Conservation (phyloP, 2,888 invertebrate genomes). For the Napeogenes inachia region DNA sequence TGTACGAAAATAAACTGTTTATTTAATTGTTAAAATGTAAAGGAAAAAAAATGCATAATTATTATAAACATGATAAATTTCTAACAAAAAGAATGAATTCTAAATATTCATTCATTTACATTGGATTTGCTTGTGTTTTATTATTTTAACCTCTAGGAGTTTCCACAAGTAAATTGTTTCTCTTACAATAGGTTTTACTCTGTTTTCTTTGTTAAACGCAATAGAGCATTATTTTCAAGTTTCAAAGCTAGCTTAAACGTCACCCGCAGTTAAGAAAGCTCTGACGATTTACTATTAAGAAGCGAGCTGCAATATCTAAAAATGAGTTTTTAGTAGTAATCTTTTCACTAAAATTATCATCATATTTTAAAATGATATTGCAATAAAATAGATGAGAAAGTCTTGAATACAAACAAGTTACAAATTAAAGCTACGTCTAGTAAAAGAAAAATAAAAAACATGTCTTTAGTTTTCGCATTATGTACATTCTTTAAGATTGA, state of each 20-base stretch:
- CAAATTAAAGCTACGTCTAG: background rate
- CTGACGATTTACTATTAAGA: background rate
- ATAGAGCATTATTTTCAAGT: background rate
- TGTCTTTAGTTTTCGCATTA: background rate
- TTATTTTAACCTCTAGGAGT: background rate
- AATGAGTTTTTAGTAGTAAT: background rate
- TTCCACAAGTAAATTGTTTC: background rate
- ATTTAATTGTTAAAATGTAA: slow-evolving; percentile 17
- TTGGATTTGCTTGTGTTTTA: background rate
- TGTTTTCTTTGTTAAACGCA: slow-evolving; percentile 1
- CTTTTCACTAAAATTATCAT: background rate
- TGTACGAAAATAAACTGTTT: slow-evolving; percentile 18
- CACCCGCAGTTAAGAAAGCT: background rate
- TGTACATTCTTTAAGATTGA: background rate
- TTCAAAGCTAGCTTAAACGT: slow-evolving; percentile 2
- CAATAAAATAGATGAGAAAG: too few species aligned
- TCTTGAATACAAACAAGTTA: background rate
- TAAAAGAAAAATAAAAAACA: background rate
- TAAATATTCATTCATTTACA: background rate
- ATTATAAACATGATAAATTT: background rate
- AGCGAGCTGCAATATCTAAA: slow-evolving; percentile 1
- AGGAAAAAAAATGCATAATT: background rate
- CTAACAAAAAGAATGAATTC: background rate
- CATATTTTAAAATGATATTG: too few species aligned
- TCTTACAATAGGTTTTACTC: slow-evolving; percentile 1